Evolutionary conservation across 2,888 invertebrate species (phyloP).

Genomic region (Chrysolina oricalcia): DNA sequence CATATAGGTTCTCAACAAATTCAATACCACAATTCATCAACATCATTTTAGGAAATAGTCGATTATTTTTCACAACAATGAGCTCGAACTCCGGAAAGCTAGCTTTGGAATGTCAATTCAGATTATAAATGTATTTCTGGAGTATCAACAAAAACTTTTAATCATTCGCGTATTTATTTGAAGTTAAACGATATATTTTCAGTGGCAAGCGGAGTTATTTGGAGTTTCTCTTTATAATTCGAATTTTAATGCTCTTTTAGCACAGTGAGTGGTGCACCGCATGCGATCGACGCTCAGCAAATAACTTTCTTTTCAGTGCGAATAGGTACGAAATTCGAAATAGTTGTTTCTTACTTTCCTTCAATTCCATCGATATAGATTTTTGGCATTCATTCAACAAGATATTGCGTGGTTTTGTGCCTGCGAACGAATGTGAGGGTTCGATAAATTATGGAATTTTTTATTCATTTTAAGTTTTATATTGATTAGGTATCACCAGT

Average conservation of each 20-base stretch:
- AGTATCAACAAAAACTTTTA: constrained; percentile 8
- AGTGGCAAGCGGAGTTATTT: not conserved
- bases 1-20: constrained; percentile 48
- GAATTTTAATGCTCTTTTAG: not conserved
- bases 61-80: constrained; percentile 53
- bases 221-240: not conserved
- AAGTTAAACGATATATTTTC: constrained; percentile 8
- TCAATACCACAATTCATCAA: constrained; percentile 52
- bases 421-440: no score
- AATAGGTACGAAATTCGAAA: no score
- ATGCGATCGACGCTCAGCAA: constrained; percentile 16
- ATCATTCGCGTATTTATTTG: constrained; percentile 1
- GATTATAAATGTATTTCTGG: constrained; percentile 28
- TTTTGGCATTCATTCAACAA: no score
- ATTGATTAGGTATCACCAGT: no score
- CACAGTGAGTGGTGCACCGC: not conserved
- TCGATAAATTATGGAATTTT: no score
- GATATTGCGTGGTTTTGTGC: no score
- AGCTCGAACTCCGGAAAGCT: constrained; percentile 30
- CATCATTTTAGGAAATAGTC: constrained; percentile 53
- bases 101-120: constrained; percentile 19
- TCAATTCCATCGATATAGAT: no score
- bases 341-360: no score
- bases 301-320: constrained; percentile 1
- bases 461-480: no score